Conservation (phyloP, 53 echinoderm and acorn worm genomes). For the Holothuria leucospilota region DNA sequence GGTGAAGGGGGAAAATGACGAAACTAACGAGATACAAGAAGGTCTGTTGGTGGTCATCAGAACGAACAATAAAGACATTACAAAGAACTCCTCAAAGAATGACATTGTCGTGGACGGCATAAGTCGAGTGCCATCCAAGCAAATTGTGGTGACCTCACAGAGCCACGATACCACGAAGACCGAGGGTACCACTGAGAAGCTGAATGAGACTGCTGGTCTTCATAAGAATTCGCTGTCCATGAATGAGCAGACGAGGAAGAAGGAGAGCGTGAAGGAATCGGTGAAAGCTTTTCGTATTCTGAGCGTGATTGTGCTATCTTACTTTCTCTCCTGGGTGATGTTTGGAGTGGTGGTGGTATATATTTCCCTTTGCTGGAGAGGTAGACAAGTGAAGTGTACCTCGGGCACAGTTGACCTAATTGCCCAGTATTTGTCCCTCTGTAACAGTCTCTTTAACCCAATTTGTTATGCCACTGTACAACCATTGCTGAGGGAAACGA, state of each 20-base stretch:
- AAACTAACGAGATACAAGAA: not conserved
- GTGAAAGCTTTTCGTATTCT: conserved; percentile 20
- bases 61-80: not conserved
- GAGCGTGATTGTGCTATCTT: not conserved
- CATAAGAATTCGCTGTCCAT: too few relatives aligned
- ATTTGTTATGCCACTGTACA: conserved; percentile 15
- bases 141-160: not conserved
- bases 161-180: too few relatives aligned
- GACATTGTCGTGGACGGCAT: not conserved
- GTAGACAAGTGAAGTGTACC: not conserved
- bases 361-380: not conserved
- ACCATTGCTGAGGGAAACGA: not conserved
- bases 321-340: conserved; percentile 24
- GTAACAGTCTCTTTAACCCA: conserved; percentile 11
- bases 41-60: not conserved
- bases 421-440: not conserved
- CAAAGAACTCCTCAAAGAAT: not conserved
- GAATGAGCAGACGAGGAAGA: too few relatives aligned
- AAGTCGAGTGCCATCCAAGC: not conserved
- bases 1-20: not conserved
- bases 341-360: not conserved
- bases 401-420: conserved; percentile 9
- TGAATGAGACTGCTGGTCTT: too few relatives aligned
- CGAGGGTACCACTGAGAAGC: too few relatives aligned
- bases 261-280: conserved; percentile 17